A percentile compares a stretch with the other conserved stretches of the same genome.
These are phyloP conservation scores for Orthonevra nobilis DNA, from an alignment of 2,888 invertebrate genomes.

Conservation along the genomic window DNA sequence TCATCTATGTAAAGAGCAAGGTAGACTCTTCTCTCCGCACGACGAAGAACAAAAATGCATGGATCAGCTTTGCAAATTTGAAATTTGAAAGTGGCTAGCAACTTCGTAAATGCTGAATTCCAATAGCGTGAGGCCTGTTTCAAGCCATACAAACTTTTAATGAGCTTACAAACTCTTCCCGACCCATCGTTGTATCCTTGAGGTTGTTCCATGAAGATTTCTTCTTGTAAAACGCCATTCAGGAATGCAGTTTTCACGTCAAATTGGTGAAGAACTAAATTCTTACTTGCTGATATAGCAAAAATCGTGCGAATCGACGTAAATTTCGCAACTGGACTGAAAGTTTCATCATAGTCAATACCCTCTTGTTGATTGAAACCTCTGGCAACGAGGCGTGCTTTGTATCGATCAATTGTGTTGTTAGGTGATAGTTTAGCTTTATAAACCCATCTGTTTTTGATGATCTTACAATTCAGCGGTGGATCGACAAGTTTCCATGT, in stretches of 20 bases:
- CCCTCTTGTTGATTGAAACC: not conserved
- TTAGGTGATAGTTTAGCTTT: not conserved
- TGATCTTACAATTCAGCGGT: too few species aligned
- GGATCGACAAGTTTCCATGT: too few species aligned
- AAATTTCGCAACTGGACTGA: too few species aligned
- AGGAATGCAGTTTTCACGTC: too few species aligned
- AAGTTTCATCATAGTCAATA: not conserved
- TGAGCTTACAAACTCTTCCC: not conserved
- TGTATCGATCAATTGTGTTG: too few species aligned
- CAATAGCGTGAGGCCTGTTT: slow-evolving; percentile 50
- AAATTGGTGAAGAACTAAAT: not conserved
- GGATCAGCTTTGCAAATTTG: slow-evolving; percentile 71
- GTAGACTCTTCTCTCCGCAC: slow-evolving; percentile 53
- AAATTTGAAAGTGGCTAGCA: slow-evolving; percentile 8
- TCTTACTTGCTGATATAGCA: not conserved
- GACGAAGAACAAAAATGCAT: slow-evolving; percentile 71
- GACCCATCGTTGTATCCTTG: not conserved
- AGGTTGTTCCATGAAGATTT: not conserved
- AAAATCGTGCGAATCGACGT: not conserved
- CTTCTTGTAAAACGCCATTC: not conserved
- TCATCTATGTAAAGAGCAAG: slow-evolving; percentile 73
- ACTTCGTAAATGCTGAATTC: slow-evolving; percentile 8
- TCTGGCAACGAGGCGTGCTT: not conserved
- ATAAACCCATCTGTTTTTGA: not conserved
- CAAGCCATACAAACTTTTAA: slow-evolving; percentile 69